Conservation (phyloP, 2,113 vertebrate species). For the Corythaixoides concolor region DNA sequence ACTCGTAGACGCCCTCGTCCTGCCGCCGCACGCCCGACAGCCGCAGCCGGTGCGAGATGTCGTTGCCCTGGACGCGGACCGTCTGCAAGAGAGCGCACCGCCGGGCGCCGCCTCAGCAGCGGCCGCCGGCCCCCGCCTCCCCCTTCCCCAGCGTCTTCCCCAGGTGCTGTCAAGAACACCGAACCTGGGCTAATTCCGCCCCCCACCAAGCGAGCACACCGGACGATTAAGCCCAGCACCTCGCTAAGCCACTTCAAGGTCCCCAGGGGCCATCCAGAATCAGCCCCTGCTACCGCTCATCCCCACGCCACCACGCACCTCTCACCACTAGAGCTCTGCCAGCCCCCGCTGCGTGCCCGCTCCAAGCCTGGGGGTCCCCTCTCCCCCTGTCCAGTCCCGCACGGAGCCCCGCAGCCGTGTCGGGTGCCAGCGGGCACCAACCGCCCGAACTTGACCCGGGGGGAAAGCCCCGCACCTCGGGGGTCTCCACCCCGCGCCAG, state of each 20-base stretch:
- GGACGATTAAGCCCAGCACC: not conserved
- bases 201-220: not conserved
- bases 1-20: slow-evolving; percentile 92
- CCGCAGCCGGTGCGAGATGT: slow-evolving; percentile 92
- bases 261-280: not conserved
- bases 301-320: too few species aligned
- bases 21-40: slow-evolving; percentile 87
- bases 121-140: not conserved
- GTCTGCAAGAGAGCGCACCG: slow-evolving; percentile 76
- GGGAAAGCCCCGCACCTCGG: not conserved
- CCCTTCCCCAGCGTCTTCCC: not conserved
- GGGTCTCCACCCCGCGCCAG: not conserved
- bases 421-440: not conserved
- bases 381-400: not conserved
- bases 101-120: not conserved
- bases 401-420: not conserved
- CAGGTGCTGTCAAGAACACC: accelerated
- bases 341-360: not conserved
- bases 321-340: not conserved
- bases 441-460: accelerated
- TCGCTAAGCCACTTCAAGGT: not conserved
- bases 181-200: not conserved
- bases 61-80: slow-evolving; percentile 91
- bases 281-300: not conserved
- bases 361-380: not conserved